A percentile compares a stretch with the other conserved stretches of the same genome.
phyloP scores from a whole-genome alignment of 2,888 invertebrate species.

The Notocelia uddmanniana region DNA sequence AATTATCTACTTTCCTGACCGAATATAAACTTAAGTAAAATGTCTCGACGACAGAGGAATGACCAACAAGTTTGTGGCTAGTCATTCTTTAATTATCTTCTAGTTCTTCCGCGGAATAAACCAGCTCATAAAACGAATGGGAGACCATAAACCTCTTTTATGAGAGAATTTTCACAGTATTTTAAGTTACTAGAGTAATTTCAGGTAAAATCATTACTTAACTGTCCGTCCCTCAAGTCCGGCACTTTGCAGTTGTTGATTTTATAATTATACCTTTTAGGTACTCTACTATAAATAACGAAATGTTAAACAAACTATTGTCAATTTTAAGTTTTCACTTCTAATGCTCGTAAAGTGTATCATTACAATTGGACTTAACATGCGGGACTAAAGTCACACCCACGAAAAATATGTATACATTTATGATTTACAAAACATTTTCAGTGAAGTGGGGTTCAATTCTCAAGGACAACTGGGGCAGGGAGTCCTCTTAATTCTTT shows the following conservation, averaged over 20 bases:
- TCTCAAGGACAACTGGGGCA: too few species aligned
- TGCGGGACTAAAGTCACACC: too few species aligned
- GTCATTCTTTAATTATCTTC: conserved; percentile 56
- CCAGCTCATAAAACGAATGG: conserved; percentile 54
- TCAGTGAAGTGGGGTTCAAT: too few species aligned
- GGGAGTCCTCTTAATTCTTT: too few species aligned
- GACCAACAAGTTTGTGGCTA: conserved; percentile 48
- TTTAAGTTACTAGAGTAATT: conserved; percentile 48
- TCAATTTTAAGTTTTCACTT: too few species aligned
- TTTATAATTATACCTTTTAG: background rate
- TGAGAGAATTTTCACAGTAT: conserved; percentile 48
- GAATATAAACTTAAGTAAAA: background rate
- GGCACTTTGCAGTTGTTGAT: conserved; percentile 14
- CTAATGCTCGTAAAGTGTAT: too few species aligned
- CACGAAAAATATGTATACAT: too few species aligned
- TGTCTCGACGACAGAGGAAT: background rate
- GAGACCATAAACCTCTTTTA: conserved; percentile 57
- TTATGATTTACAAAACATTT: too few species aligned
- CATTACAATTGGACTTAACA: too few species aligned
- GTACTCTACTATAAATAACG: background rate
- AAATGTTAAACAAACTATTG: background rate
- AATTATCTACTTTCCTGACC: too few species aligned
- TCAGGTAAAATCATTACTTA: conserved; percentile 49
- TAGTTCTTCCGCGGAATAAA: conserved; percentile 55
- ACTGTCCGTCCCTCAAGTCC: conserved; percentile 15